Base-by-base conservation (phyloP, 2,113 vertebrate species). In the Coptodon rendalli region DNA sequence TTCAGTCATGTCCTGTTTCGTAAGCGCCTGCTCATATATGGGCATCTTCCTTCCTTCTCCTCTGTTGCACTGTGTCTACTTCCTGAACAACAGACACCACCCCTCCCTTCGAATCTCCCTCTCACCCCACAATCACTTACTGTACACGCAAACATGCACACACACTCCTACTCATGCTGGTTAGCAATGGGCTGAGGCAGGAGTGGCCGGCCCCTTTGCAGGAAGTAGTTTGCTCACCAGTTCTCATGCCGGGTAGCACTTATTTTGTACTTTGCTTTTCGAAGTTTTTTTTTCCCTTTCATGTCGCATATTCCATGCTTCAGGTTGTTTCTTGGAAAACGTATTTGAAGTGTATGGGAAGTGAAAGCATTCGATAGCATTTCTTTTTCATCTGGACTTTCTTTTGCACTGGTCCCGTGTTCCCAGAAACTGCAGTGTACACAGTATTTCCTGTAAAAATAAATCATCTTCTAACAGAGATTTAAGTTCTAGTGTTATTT, bases 11-110 rank as follows among this genome's bases (percentile, higher is more conserved):
- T 87, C n/a, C 93, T 94, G 94, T 95, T 93, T 86, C 80, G 88
- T 81, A 91, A 93, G 86, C 19, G 43, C 54, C 57, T 94, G 93
- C 85, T 87, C 94, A 94, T 95, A 96, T 96, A 96, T 95, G 95
- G 96, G 81, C 92, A 94, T 88, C 82, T 93, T 95, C 93, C 88
- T 91, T 66, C 86, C 89, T 78, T 81, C 38, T 89, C 73, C 89
- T 86, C 8, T 11, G 84, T 92, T 92, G 45, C 84, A 61, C 84
- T 66, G 6, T 38, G 36, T 90, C 90, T 86, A 29, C 71, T 93
- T 94, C 92, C 93, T 93, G 88, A 89, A 89, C 63, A 89, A 88
- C 73, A 83, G 45, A 29, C 45, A 38, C 34, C 10, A 61, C 43
- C 83, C 34, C 48, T 53, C 50, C 63, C 82, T 73, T 84, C 13